Evolutionary conservation across 1,140 invertebrate genomes (phyloP).

Genomic region (Drosophila neocordata): DNA sequence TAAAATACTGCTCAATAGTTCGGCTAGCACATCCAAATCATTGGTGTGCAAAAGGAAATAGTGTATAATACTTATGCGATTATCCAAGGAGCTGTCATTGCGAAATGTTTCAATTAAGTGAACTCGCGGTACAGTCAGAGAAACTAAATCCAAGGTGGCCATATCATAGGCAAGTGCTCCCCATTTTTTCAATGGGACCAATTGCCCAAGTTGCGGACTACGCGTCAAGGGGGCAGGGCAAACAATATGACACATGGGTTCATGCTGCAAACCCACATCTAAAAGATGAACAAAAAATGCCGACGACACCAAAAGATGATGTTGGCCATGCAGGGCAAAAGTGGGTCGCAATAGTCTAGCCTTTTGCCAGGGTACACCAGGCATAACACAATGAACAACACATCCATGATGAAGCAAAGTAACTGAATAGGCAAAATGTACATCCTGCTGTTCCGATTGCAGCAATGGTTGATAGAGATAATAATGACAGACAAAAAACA

Average conservation of each 20-base stretch:
- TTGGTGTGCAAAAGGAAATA: constrained; percentile 90
- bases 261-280: constrained; percentile 90
- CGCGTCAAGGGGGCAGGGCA: constrained; percentile 84
- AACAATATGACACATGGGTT: constrained; percentile 91
- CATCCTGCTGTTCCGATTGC: constrained; percentile 86
- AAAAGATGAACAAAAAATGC: constrained; percentile 91
- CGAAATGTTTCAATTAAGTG: constrained; percentile 88
- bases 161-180: constrained; percentile 86
- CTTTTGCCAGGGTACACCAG: constrained; percentile 89
- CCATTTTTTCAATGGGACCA: constrained; percentile 86
- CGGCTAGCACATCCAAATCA: constrained; percentile 88
- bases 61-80: constrained; percentile 90
- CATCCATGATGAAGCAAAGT: constrained; percentile 91
- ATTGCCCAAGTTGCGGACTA: constrained; percentile 85
- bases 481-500: constrained; percentile 92
- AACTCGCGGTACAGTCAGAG: constrained; percentile 85
- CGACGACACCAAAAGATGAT: constrained; percentile 90
- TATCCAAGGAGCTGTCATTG: constrained; percentile 86
- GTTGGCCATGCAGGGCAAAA: constrained; percentile 88
- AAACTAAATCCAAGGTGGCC: constrained; percentile 88
- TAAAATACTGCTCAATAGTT: constrained; percentile 82
- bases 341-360: constrained; percentile 89
- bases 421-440: constrained; percentile 92
- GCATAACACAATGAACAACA: constrained; percentile 91
- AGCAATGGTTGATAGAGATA: constrained; percentile 90